Base-by-base conservation (phyloP, 1,140 invertebrate genomes). In the Dysdera silvatica region DNA sequence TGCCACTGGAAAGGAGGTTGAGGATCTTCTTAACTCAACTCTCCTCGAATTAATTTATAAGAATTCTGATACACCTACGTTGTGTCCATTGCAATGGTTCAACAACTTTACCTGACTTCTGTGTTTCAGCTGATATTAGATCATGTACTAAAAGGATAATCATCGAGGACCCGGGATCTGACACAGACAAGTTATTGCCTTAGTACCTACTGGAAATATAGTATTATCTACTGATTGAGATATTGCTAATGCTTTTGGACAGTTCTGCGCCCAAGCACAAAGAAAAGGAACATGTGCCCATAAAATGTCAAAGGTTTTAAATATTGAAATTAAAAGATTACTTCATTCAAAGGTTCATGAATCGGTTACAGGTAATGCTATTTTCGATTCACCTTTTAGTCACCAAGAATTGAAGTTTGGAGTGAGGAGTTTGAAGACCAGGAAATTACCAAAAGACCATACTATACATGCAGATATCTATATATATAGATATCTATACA, bases 41-140 rank as follows among this genome's bases (percentile, higher is more conserved):
- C 6, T 32, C n/a, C 29, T 48, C 37, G 56, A 58, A n/a, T 45
- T 58, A 35, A 58, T 48, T 26, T 58, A 43, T 58, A 26, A 48
- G 16, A 1, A 41, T 31, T 18, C 40, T 58, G 43, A 58, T 31
- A 16, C 45, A 31, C 43, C 56, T 23, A 58, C 45, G n/a, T 47
- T 48, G 49, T n/a, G 49, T 35, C 1, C 43, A 58, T 23, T 33
- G 49, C 28, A 58, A 58, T 35, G 56, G 56, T 28, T 23, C 4
- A 35, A n/a, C 43, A 35, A 48, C 31, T 32, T 26, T 45, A 31
- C 56, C 43, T 24, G 43, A 24, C n/a, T 31, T 58, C 12, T 43
- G 16, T 33, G 45, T 58, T 6, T 58, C 56, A 33, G 33, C 56
- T 31, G 56, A 58, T 48, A 41, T 58, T n/a, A 28, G 12, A 29